These are phyloP conservation scores for Capitulum mitella DNA, from an alignment of 2,888 invertebrate species.

Conservation along the genomic window DNA sequence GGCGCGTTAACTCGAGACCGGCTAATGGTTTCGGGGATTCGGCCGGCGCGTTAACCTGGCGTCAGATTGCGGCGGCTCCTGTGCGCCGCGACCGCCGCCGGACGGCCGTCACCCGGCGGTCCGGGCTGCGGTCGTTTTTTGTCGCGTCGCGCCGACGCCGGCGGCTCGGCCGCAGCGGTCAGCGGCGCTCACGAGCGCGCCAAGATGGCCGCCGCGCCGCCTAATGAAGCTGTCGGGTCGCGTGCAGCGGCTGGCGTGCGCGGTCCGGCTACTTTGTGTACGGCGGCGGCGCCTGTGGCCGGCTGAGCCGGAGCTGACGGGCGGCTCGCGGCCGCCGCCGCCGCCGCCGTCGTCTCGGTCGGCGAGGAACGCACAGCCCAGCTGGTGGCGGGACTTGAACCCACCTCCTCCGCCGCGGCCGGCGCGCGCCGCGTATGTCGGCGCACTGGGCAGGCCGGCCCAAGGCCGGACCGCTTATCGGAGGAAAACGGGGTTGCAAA, in stretches of 20 bases:
- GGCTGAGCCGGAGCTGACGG: too few relatives aligned
- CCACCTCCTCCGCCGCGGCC: background rate
- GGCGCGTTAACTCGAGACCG: background rate
- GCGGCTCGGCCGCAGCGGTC: background rate
- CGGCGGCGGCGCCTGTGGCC: too few relatives aligned
- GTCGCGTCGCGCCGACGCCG: background rate
- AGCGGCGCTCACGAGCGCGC: background rate
- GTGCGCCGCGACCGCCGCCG: background rate
- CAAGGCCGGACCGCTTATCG: background rate
- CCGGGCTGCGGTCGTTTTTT: background rate
- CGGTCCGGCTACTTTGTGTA: background rate
- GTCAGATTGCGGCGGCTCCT: background rate
- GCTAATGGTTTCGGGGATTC: too few relatives aligned
- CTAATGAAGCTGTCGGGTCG: constrained; percentile 13
- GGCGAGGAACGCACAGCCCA: too few relatives aligned
- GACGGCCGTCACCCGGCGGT: background rate
- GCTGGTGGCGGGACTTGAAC: background rate
- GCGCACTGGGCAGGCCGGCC: background rate
- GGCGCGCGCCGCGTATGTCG: background rate
- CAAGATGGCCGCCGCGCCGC: background rate
- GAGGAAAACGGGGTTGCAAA: background rate
- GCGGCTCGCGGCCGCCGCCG: too few relatives aligned
- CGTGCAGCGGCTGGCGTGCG: background rate
- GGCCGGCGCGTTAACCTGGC: too few relatives aligned
- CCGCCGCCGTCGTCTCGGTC: too few relatives aligned